A percentile compares a stretch with the other conserved stretches of the same genome.
Evolutionary conservation across 2,113 vertebrate species (phyloP).

Genomic region (Rhodinocichla rosea): DNA sequence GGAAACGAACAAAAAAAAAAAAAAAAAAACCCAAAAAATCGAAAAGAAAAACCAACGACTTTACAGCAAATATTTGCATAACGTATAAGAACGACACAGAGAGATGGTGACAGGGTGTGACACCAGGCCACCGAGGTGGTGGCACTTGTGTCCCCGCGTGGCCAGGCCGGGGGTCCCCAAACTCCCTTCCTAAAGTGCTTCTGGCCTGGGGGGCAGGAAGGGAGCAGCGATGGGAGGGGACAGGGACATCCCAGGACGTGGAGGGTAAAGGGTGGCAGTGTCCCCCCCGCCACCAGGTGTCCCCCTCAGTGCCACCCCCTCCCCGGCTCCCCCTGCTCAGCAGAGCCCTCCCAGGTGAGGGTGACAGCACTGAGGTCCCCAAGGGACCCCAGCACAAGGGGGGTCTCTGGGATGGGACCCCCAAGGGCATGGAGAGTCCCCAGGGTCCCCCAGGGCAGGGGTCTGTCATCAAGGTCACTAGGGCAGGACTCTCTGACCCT

Average conservation of each 20-base stretch:
- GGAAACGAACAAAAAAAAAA: not conserved
- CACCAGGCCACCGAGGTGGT: not conserved
- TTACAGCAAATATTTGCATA: slow-evolving; percentile 77
- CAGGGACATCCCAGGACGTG: not conserved
- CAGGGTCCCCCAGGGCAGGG: not conserved
- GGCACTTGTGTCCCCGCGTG: not conserved
- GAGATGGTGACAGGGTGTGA: not conserved
- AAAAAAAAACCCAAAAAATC: too few species aligned
- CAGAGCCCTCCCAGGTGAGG: not conserved
- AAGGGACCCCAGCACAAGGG: not conserved
- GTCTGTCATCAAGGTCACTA: not conserved
- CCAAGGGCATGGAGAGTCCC: not conserved
- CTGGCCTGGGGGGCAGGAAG: not conserved
- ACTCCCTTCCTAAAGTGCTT: slow-evolving; percentile 28
- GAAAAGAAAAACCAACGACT: slow-evolving; percentile 29
- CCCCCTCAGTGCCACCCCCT: not conserved
- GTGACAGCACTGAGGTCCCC: not conserved
- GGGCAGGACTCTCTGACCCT: too few species aligned
- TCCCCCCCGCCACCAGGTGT: not conserved
- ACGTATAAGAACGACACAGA: slow-evolving; percentile 40
- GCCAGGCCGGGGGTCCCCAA: not conserved
- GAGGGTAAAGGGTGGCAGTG: not conserved
- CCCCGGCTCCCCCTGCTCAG: not conserved
- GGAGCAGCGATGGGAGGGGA: not conserved
- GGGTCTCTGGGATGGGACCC: not conserved